Evolutionary conservation across 2,888 invertebrate genomes (phyloP).

Genomic region (Tipula unca): DNA sequence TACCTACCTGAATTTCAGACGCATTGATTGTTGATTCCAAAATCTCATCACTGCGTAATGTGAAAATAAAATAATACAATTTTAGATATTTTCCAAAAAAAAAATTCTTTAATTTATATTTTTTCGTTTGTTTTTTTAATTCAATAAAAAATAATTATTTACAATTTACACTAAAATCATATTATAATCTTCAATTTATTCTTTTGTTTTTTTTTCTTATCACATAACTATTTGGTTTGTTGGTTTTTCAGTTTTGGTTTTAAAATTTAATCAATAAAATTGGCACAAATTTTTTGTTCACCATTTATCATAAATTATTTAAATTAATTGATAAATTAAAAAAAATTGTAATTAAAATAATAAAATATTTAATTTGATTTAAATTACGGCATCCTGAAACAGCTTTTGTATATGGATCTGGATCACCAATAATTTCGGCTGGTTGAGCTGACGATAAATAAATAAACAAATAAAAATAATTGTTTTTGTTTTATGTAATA

Average conservation of each 20-base stretch:
- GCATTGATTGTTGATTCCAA: no score
- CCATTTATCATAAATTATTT: not conserved
- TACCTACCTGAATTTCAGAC: no score
- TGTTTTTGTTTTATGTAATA: not conserved
- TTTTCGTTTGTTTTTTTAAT: not conserved
- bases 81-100: not conserved
- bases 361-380: not conserved
- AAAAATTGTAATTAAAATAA: not conserved
- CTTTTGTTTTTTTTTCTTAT: not conserved
- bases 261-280: not conserved
- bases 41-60: no score
- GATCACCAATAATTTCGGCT: constrained; percentile 17
- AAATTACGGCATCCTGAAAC: not conserved
- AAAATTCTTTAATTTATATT: not conserved
- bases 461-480: not conserved
- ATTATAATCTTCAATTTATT: not conserved
- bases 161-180: constrained; percentile 9
- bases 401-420: not conserved
- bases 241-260: not conserved
- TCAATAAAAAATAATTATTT: not conserved
- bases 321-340: not conserved
- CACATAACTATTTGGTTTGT: constrained; percentile 1
- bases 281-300: not conserved
- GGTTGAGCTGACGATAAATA: constrained; percentile 16
- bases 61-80: not conserved